Conservation (phyloP, 2,888 invertebrate species). For the Dione juno region DNA sequence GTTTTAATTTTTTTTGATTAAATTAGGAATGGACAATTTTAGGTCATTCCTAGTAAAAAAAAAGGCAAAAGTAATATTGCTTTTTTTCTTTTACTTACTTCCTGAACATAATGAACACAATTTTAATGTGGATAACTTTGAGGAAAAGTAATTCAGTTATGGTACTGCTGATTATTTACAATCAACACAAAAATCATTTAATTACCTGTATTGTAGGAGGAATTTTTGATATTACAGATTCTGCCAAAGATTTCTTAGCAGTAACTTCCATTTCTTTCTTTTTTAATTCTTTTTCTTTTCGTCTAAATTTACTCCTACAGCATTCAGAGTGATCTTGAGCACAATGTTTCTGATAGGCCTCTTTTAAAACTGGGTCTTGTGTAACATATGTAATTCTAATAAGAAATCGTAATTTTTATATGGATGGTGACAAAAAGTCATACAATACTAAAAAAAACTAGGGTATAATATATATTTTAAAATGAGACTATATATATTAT, state of each 20-base stretch:
- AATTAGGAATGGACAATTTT: no score
- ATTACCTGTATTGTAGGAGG: slow-evolving; percentile 73
- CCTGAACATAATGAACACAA: neutral
- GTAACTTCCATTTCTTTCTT: slow-evolving; percentile 54
- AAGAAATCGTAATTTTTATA: slow-evolving; percentile 21
- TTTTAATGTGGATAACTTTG: neutral
- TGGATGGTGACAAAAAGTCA: neutral
- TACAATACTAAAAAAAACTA: no score
- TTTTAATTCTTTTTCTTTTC: slow-evolving; percentile 57
- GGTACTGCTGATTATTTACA: no score
- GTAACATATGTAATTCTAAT: slow-evolving; percentile 73
- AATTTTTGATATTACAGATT: slow-evolving; percentile 62
- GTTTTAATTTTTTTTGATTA: neutral
- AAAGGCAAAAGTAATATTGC: no score
- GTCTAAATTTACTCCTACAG: slow-evolving; percentile 64
- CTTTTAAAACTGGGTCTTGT: slow-evolving; percentile 68
- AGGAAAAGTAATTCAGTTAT: no score
- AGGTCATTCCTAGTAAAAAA: neutral
- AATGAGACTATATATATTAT: neutral
- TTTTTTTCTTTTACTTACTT: neutral
- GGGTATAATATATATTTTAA: no score
- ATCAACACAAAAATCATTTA: no score
- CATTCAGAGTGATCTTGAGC: slow-evolving; percentile 68
- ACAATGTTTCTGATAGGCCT: slow-evolving; percentile 66
- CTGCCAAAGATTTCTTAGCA: slow-evolving; percentile 46